Conservation (phyloP, 2,113 vertebrate species). For the Cariama cristata region DNA sequence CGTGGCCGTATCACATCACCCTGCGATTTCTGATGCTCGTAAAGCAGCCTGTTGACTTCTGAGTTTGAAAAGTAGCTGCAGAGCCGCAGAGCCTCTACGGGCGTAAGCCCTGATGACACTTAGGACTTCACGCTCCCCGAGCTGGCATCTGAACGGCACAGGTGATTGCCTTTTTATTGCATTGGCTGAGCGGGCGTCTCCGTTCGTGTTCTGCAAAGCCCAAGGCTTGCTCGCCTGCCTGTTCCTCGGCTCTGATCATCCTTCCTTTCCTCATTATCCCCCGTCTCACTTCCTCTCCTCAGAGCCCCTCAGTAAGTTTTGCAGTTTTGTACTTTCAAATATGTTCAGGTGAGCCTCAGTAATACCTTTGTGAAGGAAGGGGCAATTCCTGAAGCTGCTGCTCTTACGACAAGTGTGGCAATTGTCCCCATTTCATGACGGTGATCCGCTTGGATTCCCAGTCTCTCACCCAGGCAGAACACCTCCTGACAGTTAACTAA, state of each 20-base stretch:
- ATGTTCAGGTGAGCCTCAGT: background rate
- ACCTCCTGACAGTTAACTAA: background rate
- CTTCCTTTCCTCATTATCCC: no score
- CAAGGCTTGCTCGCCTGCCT: accelerated
- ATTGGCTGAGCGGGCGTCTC: background rate
- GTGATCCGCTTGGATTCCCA: background rate
- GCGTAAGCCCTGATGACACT: no score
- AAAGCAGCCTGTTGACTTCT: background rate
- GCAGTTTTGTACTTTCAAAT: background rate
- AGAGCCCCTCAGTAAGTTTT: background rate
- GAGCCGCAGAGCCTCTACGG: background rate
- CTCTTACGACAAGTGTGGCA: background rate
- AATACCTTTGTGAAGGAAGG: background rate
- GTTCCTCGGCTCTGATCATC: background rate
- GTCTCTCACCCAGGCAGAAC: background rate
- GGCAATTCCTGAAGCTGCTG: background rate
- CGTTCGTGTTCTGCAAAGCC: accelerated
- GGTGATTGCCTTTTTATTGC: background rate
- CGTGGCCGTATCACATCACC: accelerated
- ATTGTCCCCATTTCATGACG: background rate
- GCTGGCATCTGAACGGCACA: accelerated
- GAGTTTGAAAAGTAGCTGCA: background rate
- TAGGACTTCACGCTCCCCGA: background rate
- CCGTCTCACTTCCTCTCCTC: background rate
- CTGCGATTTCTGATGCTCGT: background rate